Evolutionary conservation across 53 echinoderm and acorn worm species (phyloP), one percentile per base, ranked within the genome.

Genomic region (Astropecten irregularis): DNA sequence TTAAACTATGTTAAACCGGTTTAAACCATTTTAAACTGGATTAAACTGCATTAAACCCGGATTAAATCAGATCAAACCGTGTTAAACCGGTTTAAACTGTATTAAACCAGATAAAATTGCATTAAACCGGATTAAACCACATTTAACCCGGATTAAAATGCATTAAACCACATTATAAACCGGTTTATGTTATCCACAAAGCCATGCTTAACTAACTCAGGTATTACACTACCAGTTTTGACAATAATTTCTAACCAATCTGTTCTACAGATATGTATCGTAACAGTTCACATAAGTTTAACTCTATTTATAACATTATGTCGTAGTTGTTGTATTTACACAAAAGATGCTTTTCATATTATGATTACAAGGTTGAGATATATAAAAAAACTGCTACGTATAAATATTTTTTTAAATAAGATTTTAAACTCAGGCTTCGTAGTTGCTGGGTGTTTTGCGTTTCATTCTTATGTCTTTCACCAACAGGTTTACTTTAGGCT

Each of bases 331-430:
- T 39, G 32, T 3, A 25, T 76, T 79, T 79, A 79, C 40, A 79
- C 79, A 79, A 33, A n/a, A 50, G 50, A 42, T 58, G 0, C 11
- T 30, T 30, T 9, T 61, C 14, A 14, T 58, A 3, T 74, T 56
- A 69, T 8, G 40, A 57, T 19, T 60, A 61, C 42, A 79, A 42
- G 61, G 60, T 79, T 29, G 20, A 79, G 68, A 42, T 46, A 68
- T 79, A 69, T 69, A 47, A 35, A 79, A 40, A 76, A 76, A 61
- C 31, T 32, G 30, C 22, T 79, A 61, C 44, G 79, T 79, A 79
- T 61, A 79, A 79, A 79, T 60, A 79, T 14, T 55, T 56, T 76
- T n/a, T n/a, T n/a, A n/a, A n/a, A n/a, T n/a, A n/a, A n/a, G n/a
- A n/a, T 22, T 37, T 56, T 39, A 74, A 36, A 74, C 16, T 40